These are phyloP conservation scores for Automeris io DNA, from an alignment of 2,888 invertebrate species.

Conservation along the genomic window DNA sequence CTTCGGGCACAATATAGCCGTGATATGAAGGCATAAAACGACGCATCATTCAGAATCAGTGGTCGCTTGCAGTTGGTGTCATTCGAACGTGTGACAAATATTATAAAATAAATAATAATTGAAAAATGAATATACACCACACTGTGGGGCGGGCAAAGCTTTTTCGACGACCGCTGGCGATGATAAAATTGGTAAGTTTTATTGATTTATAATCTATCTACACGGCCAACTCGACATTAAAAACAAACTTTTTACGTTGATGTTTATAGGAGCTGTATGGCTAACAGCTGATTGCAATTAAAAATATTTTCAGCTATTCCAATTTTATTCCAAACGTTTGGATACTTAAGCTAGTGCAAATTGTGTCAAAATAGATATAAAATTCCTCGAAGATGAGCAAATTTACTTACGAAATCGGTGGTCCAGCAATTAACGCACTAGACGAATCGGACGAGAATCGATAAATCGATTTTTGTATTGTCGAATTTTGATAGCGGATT, in stretches of 20 bases:
- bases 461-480: constrained; percentile 15
- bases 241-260: not conserved
- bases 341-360: no score
- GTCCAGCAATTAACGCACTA: constrained; percentile 55
- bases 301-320: not conserved
- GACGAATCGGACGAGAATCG: constrained; percentile 7
- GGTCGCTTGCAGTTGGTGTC: constrained; percentile 32
- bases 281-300: constrained; percentile 54
- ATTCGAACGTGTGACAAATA: constrained; percentile 44
- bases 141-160: constrained; percentile 43
- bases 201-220: constrained; percentile 29
- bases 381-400: constrained; percentile 3
- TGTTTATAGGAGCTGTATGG: constrained; percentile 24
- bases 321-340: no score
- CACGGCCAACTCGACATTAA: not conserved
- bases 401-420: constrained; percentile 54
- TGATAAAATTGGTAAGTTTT: constrained; percentile 51
- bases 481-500: constrained; percentile 12
- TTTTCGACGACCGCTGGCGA: constrained; percentile 35
- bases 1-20: constrained; percentile 40
- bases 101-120: constrained; percentile 18
- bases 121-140: constrained; percentile 57
- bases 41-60: constrained; percentile 46
- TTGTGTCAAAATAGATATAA: no score
- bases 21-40: constrained; percentile 27